Evolutionary conservation across 2,888 invertebrate genomes (phyloP), one percentile per base, ranked within the genome.

Genomic region (Dryomyza anilis): DNA sequence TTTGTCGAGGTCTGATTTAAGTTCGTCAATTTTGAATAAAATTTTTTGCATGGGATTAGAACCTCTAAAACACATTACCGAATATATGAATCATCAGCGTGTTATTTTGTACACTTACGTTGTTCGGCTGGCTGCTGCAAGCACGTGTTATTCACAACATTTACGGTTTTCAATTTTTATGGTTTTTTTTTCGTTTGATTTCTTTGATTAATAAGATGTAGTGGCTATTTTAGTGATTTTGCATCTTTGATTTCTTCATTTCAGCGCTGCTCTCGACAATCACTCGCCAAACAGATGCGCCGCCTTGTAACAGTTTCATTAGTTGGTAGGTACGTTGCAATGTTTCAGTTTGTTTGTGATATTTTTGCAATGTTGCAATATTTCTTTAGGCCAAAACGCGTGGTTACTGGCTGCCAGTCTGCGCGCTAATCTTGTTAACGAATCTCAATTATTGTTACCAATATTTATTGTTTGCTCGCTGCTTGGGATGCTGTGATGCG

Each of bases 221-320:
- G 19, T 6, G n/a, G 39, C 16, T 39, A 16, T 43, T 36, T 33
- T 36, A 16, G n/a, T 43, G 7, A 19, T 43, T n/a, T 43, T n/a
- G 16, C 2, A 7, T 16, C 6, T 21, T 45, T 16, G n/a, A 46
- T 48, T 29, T 48, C 21, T 16, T 21, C 30, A 59, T 48, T 10
- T 59, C 27, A 36, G 46, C 48, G n/a, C 25, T 25, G 19, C 23
- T 56, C n/a, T 3, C 39, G 39, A 39, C n/a, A 12, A n/a, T n/a
- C 39, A 36, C 52, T 36, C 36, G 50, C 52, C 60, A 36, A n/a
- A 8, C 53, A 29, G 61, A 61, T 61, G 61, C 61, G 61, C n/a
- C n/a, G n/a, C 61, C 61, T 61, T 61, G 53, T 61, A 61, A 61
- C 53, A 61, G 30, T 61, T 61, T 61, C 21, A n/a, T n/a, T n/a